Conservation (phyloP, 1,140 invertebrate species). For the Drosophila bifasciata region DNA sequence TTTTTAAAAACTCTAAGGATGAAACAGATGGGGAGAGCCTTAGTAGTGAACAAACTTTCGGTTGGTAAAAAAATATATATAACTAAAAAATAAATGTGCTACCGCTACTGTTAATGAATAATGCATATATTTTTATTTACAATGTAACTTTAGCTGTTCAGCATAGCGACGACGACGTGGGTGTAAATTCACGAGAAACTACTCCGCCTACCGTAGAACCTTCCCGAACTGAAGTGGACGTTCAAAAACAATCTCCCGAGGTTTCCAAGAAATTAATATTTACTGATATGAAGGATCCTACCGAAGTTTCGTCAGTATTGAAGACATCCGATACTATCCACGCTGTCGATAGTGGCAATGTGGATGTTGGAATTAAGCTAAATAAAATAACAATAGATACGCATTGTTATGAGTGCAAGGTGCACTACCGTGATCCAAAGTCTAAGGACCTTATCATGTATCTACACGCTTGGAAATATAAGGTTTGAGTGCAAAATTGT, state of each 20-base stretch:
- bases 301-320: too few relatives aligned
- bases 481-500: constrained; percentile 81
- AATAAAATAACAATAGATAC: constrained; percentile 92
- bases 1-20: constrained; percentile 89
- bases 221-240: constrained; percentile 53
- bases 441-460: constrained; percentile 97
- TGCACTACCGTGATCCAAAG: constrained; percentile 94
- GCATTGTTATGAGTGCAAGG: constrained; percentile 96
- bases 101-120: too few relatives aligned
- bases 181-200: constrained; percentile 87
- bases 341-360: neutral
- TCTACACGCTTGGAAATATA: constrained; percentile 96
- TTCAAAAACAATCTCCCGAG: too few relatives aligned
- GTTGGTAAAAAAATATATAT: constrained; percentile 45
- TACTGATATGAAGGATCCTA: too few relatives aligned
- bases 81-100: neutral
- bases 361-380: constrained; percentile 85
- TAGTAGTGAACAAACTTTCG: constrained; percentile 59
- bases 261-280: too few relatives aligned
- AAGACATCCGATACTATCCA: too few relatives aligned
- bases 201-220: constrained; percentile 87
- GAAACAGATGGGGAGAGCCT: constrained; percentile 85
- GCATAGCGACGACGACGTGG: constrained; percentile 85
- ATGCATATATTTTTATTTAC: neutral
- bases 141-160: constrained; percentile 57